Conservation (phyloP, 2,888 invertebrate species). For the Mythimna impura region DNA sequence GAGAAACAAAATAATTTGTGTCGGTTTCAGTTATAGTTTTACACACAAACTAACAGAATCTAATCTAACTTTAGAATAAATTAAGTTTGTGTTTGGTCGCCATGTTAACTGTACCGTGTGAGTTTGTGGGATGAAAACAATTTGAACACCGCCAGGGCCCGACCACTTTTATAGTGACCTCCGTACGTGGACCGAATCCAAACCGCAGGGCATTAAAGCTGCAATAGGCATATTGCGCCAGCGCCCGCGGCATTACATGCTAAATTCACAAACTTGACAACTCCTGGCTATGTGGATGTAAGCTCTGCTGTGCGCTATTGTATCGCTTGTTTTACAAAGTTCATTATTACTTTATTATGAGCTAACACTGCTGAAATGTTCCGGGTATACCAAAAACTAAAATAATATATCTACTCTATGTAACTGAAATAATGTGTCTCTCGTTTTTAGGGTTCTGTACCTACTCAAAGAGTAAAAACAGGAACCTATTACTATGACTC, state of each 20-base stretch:
- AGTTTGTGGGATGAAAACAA: slow-evolving; percentile 84
- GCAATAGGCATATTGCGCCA: slow-evolving; percentile 81
- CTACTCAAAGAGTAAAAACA: too few relatives aligned
- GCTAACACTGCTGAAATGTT: slow-evolving; percentile 20
- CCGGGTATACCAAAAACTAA: not conserved
- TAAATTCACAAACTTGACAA: slow-evolving; percentile 75
- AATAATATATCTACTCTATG: not conserved
- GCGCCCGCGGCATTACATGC: slow-evolving; percentile 72
- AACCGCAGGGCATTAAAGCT: slow-evolving; percentile 84
- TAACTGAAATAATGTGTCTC: too few relatives aligned
- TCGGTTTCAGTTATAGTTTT: slow-evolving; percentile 57
- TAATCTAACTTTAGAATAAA: slow-evolving; percentile 69
- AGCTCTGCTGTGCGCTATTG: slow-evolving; percentile 35
- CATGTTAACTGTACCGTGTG: slow-evolving; percentile 74
- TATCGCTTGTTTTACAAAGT: slow-evolving; percentile 37
- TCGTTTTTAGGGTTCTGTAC: too few relatives aligned
- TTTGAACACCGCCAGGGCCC: slow-evolving; percentile 79
- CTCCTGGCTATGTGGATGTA: slow-evolving; percentile 60
- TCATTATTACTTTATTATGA: slow-evolving; percentile 21
- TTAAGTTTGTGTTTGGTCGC: slow-evolving; percentile 71
- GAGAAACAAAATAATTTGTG: slow-evolving; percentile 42
- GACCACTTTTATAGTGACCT: slow-evolving; percentile 84
- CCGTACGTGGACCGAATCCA: slow-evolving; percentile 85
- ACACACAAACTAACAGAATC: slow-evolving; percentile 60
- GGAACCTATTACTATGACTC: too few relatives aligned